These are phyloP conservation scores for Daphoenositta chrysoptera DNA, from an alignment of 2,113 vertebrate genomes.

Conservation along the genomic window DNA sequence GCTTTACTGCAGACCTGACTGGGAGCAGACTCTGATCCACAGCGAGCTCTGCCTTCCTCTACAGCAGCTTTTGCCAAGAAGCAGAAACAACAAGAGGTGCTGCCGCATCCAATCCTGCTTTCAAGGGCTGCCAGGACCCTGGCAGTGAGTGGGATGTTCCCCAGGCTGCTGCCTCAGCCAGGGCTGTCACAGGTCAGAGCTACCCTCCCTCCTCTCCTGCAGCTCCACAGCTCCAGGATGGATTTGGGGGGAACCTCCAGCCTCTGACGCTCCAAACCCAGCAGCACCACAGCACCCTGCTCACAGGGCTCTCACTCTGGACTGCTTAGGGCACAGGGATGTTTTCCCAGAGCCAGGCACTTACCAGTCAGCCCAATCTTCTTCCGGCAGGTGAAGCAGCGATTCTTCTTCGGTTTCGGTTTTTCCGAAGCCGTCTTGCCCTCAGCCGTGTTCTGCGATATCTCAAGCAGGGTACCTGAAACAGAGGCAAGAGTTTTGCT, in stretches of 20 bases:
- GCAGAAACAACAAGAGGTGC: not conserved
- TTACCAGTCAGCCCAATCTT: conserved; percentile 90
- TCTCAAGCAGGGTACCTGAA: conserved; percentile 75
- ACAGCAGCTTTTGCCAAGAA: not conserved
- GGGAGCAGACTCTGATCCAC: not conserved
- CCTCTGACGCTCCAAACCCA: not conserved
- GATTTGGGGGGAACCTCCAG: not conserved
- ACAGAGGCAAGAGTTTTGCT: not conserved
- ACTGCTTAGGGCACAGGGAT: not conserved
- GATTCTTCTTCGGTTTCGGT: conserved; percentile 84
- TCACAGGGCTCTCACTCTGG: not conserved
- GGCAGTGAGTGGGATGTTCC: not conserved
- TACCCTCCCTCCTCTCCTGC: not conserved
- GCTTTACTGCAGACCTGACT: not conserved
- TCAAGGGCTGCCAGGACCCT: not conserved
- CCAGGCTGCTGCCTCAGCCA: not conserved
- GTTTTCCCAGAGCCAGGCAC: not conserved
- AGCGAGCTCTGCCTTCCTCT: not conserved
- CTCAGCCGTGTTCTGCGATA: conserved; percentile 75
- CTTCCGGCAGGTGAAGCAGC: conserved; percentile 88
- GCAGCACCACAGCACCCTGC: not conserved
- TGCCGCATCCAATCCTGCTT: not conserved
- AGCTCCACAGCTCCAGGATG: not conserved
- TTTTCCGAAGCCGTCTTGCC: conserved; percentile 79
- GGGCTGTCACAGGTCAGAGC: rapidly evolving